Conservation (phyloP, 2,888 invertebrate species). For the Amiota mariae region DNA sequence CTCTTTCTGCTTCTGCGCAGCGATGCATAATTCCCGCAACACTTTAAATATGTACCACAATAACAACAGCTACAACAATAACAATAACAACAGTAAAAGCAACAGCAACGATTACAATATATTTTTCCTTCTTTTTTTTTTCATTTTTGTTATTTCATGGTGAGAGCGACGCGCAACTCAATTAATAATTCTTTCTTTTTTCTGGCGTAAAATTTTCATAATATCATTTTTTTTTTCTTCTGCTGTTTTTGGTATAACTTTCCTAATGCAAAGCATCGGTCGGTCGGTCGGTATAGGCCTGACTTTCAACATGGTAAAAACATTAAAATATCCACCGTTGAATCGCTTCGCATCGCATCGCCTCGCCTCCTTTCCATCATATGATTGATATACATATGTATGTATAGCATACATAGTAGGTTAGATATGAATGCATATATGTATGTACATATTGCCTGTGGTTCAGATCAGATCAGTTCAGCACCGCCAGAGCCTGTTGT, state of each 20-base stretch:
- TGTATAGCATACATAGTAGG: neutral
- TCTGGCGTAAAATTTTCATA: constrained; percentile 64
- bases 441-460: too few species aligned
- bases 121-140: constrained; percentile 36
- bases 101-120: constrained; percentile 37
- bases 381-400: constrained; percentile 28
- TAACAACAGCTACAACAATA: constrained; percentile 26
- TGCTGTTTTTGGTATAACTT: too few species aligned
- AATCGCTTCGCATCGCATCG: constrained; percentile 30
- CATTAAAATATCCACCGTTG: constrained; percentile 17
- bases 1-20: constrained; percentile 71
- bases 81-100: constrained; percentile 40
- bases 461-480: neutral
- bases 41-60: constrained; percentile 49
- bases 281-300: neutral
- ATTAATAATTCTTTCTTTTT: constrained; percentile 66
- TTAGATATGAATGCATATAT: constrained; percentile 6
- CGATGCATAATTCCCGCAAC: constrained; percentile 70
- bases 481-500: too few species aligned
- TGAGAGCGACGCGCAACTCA: constrained; percentile 53
- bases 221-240: neutral
- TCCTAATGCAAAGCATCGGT: too few species aligned
- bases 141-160: constrained; percentile 44
- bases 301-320: neutral
- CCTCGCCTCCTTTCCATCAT: constrained; percentile 47